Evolutionary conservation across 2,888 invertebrate species (phyloP).

Genomic region (Malacosoma neustria): DNA sequence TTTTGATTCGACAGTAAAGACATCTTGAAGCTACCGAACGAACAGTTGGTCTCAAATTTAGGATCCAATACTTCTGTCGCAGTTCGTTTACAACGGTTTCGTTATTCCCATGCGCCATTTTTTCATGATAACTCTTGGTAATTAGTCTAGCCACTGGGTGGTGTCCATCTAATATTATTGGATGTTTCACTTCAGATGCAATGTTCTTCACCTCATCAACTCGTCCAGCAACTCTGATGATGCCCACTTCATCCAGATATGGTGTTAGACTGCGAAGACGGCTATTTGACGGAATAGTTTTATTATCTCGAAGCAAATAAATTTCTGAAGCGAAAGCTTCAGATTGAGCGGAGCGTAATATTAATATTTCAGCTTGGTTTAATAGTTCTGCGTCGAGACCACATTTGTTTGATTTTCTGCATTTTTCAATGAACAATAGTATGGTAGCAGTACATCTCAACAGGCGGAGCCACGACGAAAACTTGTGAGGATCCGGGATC

Average conservation of each 20-base stretch:
- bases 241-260: slow-evolving; percentile 7
- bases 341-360: slow-evolving; percentile 1
- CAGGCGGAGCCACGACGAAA: slow-evolving; percentile 5
- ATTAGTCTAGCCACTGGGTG: slow-evolving; percentile 7
- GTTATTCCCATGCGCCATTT: too few species aligned
- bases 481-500: slow-evolving; percentile 2
- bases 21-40: too few species aligned
- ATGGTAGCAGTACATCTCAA: slow-evolving; percentile 5
- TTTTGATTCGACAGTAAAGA: too few species aligned
- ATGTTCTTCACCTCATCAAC: slow-evolving; percentile 9
- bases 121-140: too few species aligned
- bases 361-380: slow-evolving; percentile 1
- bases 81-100: too few species aligned
- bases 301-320: too few species aligned
- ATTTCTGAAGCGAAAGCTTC: not conserved
- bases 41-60: too few species aligned
- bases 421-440: slow-evolving; percentile 6
- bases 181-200: slow-evolving; percentile 6
- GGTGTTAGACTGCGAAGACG: not conserved
- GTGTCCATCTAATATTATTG: slow-evolving; percentile 12
- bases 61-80: too few species aligned
- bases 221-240: slow-evolving; percentile 10
- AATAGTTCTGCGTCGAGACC: not conserved
- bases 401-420: not conserved
- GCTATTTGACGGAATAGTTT: too few species aligned